Evolutionary conservation across 2,113 vertebrate genomes (phyloP), one percentile per base, ranked within the genome.

Genomic region (Anser brachyrhynchus): DNA sequence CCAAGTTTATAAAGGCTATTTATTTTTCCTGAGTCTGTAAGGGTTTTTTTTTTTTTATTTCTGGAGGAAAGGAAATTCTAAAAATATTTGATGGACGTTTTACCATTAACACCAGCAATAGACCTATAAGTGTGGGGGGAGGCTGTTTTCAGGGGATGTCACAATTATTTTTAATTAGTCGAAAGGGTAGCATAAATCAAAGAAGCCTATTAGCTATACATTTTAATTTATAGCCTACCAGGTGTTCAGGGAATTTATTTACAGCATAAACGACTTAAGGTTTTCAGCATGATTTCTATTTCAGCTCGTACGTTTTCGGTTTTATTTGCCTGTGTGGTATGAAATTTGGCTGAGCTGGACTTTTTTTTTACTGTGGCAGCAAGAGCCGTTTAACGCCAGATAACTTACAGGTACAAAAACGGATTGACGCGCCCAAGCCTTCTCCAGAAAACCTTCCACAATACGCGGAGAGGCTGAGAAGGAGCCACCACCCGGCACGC

Each of bases 21-120:
- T 97, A 73, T 95, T 96, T 97, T 95, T 95, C 92, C 90, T 94
- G 49, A 95, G 66, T 91, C 55, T 93, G 75, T 77, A 93, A 93
- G 54, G 41, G 51, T 94, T 94, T 85, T 93, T 46, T 61, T 37
- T n/a, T 8, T 35, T 51, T 54, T 22, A 44, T 94, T 84, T 95
- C 67, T 95, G 5, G 28, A 85, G 49, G 43, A 96, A 72, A 94
- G 58, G 37, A 95, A 96, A 90, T 92, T 95, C 94, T 96, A 54
- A 96, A 97, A 96, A 64, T 94, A 93, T 72, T 84, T 94, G 84
- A 94, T 94, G 80, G 85, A 65, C 62, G 3, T 93, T 95, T 96
- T 97, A 76, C 84, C 62, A 95, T 96, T 96, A 95, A 92, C 43
- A 80, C 46, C 39, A 97, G 84, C 64, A 83, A 83, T 8, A 69